Conservation (phyloP, 2,797 vertebrate species). For the Anisognathus igniventris region DNA sequence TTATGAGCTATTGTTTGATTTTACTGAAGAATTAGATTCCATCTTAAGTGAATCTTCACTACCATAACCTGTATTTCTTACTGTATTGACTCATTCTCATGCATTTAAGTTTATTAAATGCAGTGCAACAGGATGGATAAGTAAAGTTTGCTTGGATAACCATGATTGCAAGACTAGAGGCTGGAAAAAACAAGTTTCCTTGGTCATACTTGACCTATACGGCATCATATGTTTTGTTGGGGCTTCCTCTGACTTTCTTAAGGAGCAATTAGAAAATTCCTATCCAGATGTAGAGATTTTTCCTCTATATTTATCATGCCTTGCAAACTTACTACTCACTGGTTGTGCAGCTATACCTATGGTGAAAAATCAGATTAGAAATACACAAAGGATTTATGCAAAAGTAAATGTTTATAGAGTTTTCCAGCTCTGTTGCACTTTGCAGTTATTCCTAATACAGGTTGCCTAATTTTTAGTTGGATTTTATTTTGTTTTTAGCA, state of each 20-base stretch:
- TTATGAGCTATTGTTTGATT: background rate
- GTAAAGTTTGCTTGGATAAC: background rate
- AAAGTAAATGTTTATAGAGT: background rate
- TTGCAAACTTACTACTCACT: background rate
- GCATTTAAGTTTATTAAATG: background rate
- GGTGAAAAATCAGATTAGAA: background rate
- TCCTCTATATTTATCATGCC: background rate
- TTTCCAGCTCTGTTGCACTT: background rate
- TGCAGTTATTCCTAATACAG: background rate
- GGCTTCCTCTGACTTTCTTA: background rate
- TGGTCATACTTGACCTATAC: background rate
- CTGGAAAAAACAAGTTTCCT: background rate
- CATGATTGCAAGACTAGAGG: background rate
- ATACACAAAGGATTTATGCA: background rate
- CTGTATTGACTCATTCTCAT: background rate
- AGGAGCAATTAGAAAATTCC: background rate
- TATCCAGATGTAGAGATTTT: background rate
- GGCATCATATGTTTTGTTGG: background rate
- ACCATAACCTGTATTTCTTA: background rate
- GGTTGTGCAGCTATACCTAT: background rate
- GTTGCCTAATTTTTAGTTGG: rapidly evolving
- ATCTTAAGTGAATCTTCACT: background rate
- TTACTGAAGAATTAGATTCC: background rate
- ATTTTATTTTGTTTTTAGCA: background rate
- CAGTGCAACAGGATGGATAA: background rate